Evolutionary conservation across 2,797 vertebrate genomes (phyloP), one percentile per base, ranked within the genome.

Genomic region (Allobates femoralis): DNA sequence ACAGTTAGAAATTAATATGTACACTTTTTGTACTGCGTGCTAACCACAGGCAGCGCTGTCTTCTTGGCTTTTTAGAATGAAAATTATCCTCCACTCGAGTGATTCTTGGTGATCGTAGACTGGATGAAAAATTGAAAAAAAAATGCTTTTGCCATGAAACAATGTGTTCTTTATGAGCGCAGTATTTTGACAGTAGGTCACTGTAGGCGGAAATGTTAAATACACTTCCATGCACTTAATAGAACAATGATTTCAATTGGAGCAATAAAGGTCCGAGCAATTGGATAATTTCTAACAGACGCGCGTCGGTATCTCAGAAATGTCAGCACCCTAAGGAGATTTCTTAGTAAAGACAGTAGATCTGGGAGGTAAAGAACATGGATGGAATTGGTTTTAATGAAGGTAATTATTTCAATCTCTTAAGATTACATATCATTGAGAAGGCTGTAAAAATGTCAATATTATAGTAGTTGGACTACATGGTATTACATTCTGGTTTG

Each of bases 171-270:
- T 74, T 19, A 83, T 74, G 69, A 83, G 15, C 51, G 26, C 67
- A 30, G 69, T 19, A 37, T 46, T 41, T 14, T 73, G 81, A 74
- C 81, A 83, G 71, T 74, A 32, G 69, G 81, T 58, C 66, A 56
- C 26, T 69, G 26, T 67, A 37, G 58, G 69, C 46, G 50, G 69
- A 83, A 83, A 73, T 58, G 69, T 74, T 74, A 83, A 60, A 46
- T 83, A 83, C 67, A 83, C 67, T 19, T 46, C 51, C 67, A 58
- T 74, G 51, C 30, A 60, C 55, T 60, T 60, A 83, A 74, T 83
- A 58, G n/a, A 83, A 83, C 81, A 60, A 83, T 74, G 67, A 50
- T 74, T 83, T 74, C 34, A 82, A 81, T 69, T 41, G 79, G 34
- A 66, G 41, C 26, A 69, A 69, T 81, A 69, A 23, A 69, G 62